Evolutionary conservation across 2,797 vertebrate genomes (phyloP), one percentile per base, ranked within the genome.

Genomic region (Hirundo rustica): DNA sequence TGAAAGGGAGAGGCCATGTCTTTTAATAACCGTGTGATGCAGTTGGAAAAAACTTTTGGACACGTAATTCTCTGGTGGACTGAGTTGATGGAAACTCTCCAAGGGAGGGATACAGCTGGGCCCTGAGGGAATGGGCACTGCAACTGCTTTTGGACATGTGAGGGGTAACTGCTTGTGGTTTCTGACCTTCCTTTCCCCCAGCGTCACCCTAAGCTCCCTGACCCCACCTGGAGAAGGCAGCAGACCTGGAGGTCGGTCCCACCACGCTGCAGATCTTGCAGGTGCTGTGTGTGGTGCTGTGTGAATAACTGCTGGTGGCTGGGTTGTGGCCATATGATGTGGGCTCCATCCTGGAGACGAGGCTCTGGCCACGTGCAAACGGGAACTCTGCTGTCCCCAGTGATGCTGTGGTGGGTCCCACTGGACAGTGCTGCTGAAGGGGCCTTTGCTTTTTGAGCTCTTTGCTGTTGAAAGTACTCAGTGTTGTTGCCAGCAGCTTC

Each of bases 1-100:
- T 86, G 85, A 84, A 70, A 34, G 48, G 66, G 89, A 91, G 74
- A 83, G 71, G 71, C 25, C 10, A 2, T 92, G n/a, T 84, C 92
- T 97, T 97, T 95, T 94, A 94, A 95, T 94, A 97, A 92, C 89
- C 17, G 16, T 79, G 82, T 95, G 91, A 88, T 93, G 67, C 89
- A 84, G 75, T 9, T 92, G 92, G 92, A 94, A 96, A 93, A 95
- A 88, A 89, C 91, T 95, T 92, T 68, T 55, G 88, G 82, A 84
- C 42, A 2, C 7, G 13, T 54, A 84, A 58, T 77, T 91, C 85
- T 83, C 65, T 47, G 26, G 23, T 73, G 68, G 68, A 79, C 62
- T 62, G 58, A 47, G 54, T 11, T 74, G 72, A 75, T 88, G 85
- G 87, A 91, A 91, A 53, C 16, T 11, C 85, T 91, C 57, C 65